Conservation (phyloP, 2,888 invertebrate genomes). For the Hydrotaea cyrtoneurina region DNA sequence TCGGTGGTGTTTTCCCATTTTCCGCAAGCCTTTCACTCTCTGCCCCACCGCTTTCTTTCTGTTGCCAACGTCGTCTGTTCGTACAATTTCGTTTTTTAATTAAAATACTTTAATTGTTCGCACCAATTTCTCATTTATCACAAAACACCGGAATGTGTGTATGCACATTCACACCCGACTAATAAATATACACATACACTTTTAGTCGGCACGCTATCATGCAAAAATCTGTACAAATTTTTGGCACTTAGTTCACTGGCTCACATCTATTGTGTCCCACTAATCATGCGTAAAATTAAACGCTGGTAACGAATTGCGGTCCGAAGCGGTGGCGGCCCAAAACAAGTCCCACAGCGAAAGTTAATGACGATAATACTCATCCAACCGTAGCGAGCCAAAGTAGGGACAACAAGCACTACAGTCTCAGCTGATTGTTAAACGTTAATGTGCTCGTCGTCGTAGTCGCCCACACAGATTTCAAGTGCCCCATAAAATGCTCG, state of each 20-base stretch:
- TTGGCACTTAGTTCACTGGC: slow-evolving; percentile 7
- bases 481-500: slow-evolving; percentile 47
- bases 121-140: slow-evolving; percentile 29
- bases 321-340: too few relatives aligned
- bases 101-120: slow-evolving; percentile 26
- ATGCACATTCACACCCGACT: not conserved
- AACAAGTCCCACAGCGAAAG: slow-evolving; percentile 6
- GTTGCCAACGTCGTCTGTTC: not conserved
- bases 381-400: slow-evolving; percentile 36
- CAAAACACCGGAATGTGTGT: slow-evolving; percentile 16
- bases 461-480: not conserved
- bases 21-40: not conserved
- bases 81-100: slow-evolving; percentile 15
- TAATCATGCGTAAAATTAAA: slow-evolving; percentile 76
- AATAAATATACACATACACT: not conserved
- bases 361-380: slow-evolving; percentile 29
- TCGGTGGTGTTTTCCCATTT: not conserved
- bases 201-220: not conserved
- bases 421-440: slow-evolving; percentile 35
- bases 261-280: slow-evolving; percentile 47
- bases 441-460: slow-evolving; percentile 21
- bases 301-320: too few relatives aligned
- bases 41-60: not conserved
- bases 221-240: slow-evolving; percentile 15
- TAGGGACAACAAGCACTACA: slow-evolving; percentile 32